Percentiles rank a stretch among this genome's conserved stretches.
These are phyloP conservation scores for Danio jaintianensis DNA, from an alignment of 2,797 vertebrate species.

Conservation along the genomic window DNA sequence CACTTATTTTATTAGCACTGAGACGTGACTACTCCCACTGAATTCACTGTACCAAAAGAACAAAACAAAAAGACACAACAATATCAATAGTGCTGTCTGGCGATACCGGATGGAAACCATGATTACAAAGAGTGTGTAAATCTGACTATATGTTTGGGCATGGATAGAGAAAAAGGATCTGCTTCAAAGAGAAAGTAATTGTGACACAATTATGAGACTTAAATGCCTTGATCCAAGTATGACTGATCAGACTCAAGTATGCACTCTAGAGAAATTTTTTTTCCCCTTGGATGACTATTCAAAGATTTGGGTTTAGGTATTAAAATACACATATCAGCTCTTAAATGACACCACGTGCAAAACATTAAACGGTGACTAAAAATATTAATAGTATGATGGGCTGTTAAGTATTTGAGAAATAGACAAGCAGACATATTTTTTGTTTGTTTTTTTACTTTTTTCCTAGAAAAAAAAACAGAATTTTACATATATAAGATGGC, in stretches of 20 bases:
- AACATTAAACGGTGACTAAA: neutral
- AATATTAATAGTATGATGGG: neutral
- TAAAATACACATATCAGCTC: neutral
- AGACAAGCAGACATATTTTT: conserved; percentile 6
- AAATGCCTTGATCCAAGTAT: neutral
- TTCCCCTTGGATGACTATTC: neutral
- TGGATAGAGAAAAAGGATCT: neutral
- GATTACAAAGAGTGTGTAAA: neutral
- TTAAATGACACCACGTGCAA: neutral
- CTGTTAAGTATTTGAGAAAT: neutral
- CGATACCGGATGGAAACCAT: conserved; percentile 4
- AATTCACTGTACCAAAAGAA: conserved; percentile 39
- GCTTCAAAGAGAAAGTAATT: neutral
- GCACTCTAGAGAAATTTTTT: too few species aligned
- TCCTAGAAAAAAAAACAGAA: conserved; percentile 31
- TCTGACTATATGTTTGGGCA: neutral
- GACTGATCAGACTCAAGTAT: neutral
- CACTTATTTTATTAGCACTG: conserved; percentile 72
- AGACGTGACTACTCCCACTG: conserved; percentile 48
- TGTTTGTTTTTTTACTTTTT: neutral
- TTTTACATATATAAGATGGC: conserved; percentile 45
- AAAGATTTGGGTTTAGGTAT: neutral
- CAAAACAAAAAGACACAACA: conserved; percentile 28
- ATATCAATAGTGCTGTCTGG: neutral
- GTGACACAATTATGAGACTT: neutral